Evolutionary conservation across 2,888 invertebrate genomes (phyloP), one percentile per base, ranked within the genome.

Genomic region (Trisateles emortualis): DNA sequence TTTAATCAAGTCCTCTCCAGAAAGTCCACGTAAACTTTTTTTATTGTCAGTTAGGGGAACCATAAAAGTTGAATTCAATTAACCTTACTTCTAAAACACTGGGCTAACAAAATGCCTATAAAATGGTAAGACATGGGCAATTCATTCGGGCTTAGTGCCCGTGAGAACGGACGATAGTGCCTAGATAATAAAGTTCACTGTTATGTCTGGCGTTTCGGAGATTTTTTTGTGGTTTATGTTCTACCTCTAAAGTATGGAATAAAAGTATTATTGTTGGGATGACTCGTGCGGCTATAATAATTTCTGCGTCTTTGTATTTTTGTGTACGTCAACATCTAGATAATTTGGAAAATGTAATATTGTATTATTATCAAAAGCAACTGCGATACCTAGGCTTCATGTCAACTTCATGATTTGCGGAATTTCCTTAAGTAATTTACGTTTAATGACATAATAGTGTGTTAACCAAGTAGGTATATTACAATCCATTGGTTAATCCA

Each of bases 61-160:
- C 47, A 62, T 77, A 77, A 79, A 78, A 77, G 72, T 77, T 72
- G 71, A 73, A 80, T 75, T 79, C 77, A 79, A 79, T 79, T 79
- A 79, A 72, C 72, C 67, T 74, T 55, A 52, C 59, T 68, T 58
- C 54, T 57, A 68, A 69, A 70, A 70, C 52, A 70, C 56, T 65
- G 46, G 68, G 54, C 58, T 55, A 63, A 61, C 48, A 70, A 53
- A 58, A 70, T 53, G 60, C 52, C 68, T 78, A 79, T 78, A 78
- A 71, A 74, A 76, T 69, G 64, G 49, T 60, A 54, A 68, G 72
- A 72, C 68, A 72, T 65, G 66, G 59, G 65, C 69, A 71, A 74
- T 74, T 72, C 66, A 63, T 69, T 72, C 65, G 64, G 62, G 61
- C 68, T 59, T 71, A 63, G 71, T 64, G 59, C 47, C 58, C 56